phyloP scores from a whole-genome alignment of 2,797 vertebrate species.

The Molossus molossus region DNA sequence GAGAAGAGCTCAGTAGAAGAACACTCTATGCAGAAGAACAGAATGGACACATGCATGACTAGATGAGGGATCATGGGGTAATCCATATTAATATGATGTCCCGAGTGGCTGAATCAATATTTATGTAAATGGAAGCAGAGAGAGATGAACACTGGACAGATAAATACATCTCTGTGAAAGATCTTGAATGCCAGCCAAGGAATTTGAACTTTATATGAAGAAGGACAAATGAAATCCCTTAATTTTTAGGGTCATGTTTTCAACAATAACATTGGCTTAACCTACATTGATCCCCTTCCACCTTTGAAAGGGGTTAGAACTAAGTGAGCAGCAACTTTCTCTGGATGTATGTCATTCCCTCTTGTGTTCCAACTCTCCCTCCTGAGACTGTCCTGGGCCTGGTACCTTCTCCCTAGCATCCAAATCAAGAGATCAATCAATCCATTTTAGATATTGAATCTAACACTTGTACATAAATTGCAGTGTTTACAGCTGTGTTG shows the following conservation, averaged over 20 bases:
- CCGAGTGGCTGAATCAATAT: background rate
- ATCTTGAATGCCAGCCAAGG: background rate
- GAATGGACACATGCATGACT: background rate
- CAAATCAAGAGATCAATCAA: background rate
- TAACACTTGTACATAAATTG: background rate
- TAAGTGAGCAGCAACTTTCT: background rate
- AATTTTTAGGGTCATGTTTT: background rate
- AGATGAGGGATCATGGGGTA: background rate
- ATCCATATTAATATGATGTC: background rate
- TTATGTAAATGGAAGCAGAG: background rate
- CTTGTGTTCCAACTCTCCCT: background rate
- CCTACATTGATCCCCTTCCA: background rate
- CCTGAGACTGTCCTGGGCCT: background rate
- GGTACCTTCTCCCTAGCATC: background rate
- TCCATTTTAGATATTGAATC: background rate
- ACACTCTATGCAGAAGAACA: background rate
- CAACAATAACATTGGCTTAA: background rate
- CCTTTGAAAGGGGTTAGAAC: background rate
- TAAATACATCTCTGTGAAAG: background rate
- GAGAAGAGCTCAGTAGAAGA: background rate
- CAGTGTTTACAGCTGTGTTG: slow-evolving; percentile 30
- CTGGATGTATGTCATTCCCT: background rate
- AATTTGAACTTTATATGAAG: background rate
- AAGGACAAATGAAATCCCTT: background rate
- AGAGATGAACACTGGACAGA: background rate